Percentiles rank a stretch among this genome's conserved stretches.
phyloP scores from a whole-genome alignment of 2,797 vertebrate species.

The Masticophis lateralis region DNA sequence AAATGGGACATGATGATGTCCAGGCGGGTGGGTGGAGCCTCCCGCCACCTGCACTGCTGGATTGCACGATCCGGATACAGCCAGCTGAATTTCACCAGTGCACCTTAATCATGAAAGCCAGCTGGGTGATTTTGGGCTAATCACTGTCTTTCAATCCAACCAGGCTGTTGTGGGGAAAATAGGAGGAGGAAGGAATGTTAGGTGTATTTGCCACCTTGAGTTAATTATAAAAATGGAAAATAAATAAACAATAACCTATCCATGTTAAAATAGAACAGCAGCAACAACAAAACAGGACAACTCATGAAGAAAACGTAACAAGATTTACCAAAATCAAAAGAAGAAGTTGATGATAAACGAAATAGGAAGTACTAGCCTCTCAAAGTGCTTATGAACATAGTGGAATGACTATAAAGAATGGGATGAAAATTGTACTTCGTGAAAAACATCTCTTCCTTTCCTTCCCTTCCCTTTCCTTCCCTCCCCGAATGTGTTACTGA shows the following conservation, averaged over 20 bases:
- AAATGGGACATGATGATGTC: no score
- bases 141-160: background rate
- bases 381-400: background rate
- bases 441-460: background rate
- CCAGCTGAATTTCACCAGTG: no score
- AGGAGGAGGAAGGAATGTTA: background rate
- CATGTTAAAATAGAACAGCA: conserved; percentile 4
- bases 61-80: no score
- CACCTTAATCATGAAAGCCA: background rate
- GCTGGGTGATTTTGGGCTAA: background rate
- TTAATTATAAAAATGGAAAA: background rate
- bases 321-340: background rate
- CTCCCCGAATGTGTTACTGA: conserved; percentile 1
- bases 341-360: background rate
- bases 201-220: background rate
- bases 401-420: background rate
- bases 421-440: conserved; percentile 27
- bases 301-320: background rate
- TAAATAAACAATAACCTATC: background rate
- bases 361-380: conserved; percentile 26
- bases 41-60: no score
- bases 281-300: background rate
- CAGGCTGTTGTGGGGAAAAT: background rate
- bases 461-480: background rate
- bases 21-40: no score